These are phyloP conservation scores for Archips crataeganus DNA, from an alignment of 2,888 invertebrate species.

Conservation along the genomic window DNA sequence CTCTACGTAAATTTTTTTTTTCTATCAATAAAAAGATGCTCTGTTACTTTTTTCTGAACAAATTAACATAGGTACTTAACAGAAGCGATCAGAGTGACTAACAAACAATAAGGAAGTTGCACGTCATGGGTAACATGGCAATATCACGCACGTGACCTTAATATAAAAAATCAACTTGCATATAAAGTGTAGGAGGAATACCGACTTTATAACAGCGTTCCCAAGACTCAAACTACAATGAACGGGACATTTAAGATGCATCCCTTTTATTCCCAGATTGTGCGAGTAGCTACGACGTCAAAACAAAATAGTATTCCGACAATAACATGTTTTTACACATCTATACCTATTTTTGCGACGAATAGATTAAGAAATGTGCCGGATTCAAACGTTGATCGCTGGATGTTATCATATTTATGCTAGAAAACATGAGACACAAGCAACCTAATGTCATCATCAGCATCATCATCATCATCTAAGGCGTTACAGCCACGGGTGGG, in stretches of 20 bases:
- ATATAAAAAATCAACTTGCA: background rate
- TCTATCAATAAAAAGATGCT: too few species aligned
- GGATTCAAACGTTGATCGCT: background rate
- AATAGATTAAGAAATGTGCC: background rate
- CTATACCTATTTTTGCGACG: background rate
- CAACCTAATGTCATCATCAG: too few species aligned
- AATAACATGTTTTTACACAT: constrained; percentile 5
- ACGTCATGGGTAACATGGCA: constrained; percentile 7
- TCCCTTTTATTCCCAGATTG: background rate
- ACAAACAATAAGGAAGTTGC: constrained; percentile 8
- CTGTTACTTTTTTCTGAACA: background rate
- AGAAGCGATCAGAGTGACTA: background rate
- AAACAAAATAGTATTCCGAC: background rate
- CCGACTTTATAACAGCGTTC: background rate
- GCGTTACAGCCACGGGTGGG: too few species aligned
- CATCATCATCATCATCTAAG: too few species aligned
- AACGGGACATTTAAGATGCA: background rate
- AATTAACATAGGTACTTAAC: background rate
- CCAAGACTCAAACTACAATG: background rate
- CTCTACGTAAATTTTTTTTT: too few species aligned
- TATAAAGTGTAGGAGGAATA: background rate
- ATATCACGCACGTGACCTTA: background rate
- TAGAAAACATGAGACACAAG: background rate
- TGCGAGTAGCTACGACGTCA: background rate
- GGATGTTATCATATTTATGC: background rate